A percentile compares a stretch with the other conserved stretches of the same genome.
phyloP scores from a whole-genome alignment of 2,888 invertebrate species.

The Desoria tigrina region DNA sequence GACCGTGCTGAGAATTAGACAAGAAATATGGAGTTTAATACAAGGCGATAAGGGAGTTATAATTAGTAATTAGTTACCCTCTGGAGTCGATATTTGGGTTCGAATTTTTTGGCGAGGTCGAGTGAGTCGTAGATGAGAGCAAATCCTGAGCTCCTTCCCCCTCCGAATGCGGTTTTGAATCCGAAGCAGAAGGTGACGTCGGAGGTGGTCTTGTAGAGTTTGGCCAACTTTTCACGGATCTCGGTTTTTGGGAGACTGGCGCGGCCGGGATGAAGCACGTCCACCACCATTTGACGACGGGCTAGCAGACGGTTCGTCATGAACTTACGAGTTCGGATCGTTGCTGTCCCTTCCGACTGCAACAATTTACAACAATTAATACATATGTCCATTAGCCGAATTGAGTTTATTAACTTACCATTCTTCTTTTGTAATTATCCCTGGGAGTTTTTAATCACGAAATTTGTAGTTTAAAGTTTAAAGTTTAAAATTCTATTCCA shows the following conservation, averaged over 20 bases:
- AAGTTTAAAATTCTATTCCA: too few relatives aligned
- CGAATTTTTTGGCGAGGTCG: constrained; percentile 98
- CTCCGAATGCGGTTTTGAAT: constrained; percentile 96
- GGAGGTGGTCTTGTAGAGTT: constrained; percentile 96
- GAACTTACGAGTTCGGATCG: constrained; percentile 96
- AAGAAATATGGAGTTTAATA: constrained; percentile 22
- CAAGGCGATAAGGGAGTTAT: background rate
- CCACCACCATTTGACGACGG: constrained; percentile 97
- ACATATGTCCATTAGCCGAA: background rate
- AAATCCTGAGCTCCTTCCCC: constrained; percentile 97
- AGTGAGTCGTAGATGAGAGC: constrained; percentile 95
- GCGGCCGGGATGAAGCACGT: constrained; percentile 95
- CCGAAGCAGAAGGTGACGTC: constrained; percentile 97
- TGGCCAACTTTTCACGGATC: constrained; percentile 93
- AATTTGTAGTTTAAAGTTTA: too few relatives aligned
- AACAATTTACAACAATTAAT: constrained; percentile 27
- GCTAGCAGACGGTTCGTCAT: constrained; percentile 98
- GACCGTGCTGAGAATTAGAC: constrained; percentile 70
- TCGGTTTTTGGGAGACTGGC: constrained; percentile 96
- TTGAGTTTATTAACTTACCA: constrained; percentile 10
- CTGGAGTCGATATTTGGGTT: constrained; percentile 73
- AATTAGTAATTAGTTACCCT: constrained; percentile 25
- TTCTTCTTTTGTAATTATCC: too few relatives aligned
- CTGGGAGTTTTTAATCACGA: too few relatives aligned
- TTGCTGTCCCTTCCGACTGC: constrained; percentile 78